These are phyloP conservation scores for Oedothorax gibbosus DNA, from an alignment of 1,140 invertebrate species.

Conservation along the genomic window DNA sequence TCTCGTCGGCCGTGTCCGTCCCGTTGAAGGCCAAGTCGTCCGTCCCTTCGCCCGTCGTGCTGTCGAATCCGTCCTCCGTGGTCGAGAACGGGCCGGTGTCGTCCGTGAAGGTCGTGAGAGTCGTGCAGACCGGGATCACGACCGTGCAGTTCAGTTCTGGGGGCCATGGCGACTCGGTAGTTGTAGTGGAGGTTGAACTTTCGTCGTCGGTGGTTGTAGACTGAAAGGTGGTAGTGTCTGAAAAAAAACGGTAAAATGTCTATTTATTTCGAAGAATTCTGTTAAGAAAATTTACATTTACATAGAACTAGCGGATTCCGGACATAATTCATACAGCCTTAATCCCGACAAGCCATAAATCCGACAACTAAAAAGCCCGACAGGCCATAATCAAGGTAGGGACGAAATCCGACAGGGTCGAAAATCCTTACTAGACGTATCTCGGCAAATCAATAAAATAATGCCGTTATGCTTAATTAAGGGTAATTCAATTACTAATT, in stretches of 20 bases:
- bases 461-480: no score
- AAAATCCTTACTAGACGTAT: no score
- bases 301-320: neutral
- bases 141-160: slow-evolving; percentile 47
- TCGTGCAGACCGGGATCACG: slow-evolving; percentile 16
- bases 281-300: no score
- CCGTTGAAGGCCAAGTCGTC: slow-evolving; percentile 29
- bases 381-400: no score
- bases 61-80: slow-evolving; percentile 17
- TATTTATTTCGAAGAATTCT: neutral
- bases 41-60: slow-evolving; percentile 3
- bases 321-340: neutral
- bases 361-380: no score
- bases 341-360: neutral
- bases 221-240: slow-evolving; percentile 17
- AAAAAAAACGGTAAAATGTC: neutral
- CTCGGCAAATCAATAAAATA: no score
- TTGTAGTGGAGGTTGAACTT: neutral
- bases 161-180: slow-evolving; percentile 30
- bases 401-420: no score
- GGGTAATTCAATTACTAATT: no score
- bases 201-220: neutral
- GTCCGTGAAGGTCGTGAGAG: neutral
- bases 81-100: neutral
- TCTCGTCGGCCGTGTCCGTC: slow-evolving; percentile 23